Evolutionary conservation across 2,113 vertebrate genomes (phyloP).

Genomic region (Chaetorhynchus papuensis): DNA sequence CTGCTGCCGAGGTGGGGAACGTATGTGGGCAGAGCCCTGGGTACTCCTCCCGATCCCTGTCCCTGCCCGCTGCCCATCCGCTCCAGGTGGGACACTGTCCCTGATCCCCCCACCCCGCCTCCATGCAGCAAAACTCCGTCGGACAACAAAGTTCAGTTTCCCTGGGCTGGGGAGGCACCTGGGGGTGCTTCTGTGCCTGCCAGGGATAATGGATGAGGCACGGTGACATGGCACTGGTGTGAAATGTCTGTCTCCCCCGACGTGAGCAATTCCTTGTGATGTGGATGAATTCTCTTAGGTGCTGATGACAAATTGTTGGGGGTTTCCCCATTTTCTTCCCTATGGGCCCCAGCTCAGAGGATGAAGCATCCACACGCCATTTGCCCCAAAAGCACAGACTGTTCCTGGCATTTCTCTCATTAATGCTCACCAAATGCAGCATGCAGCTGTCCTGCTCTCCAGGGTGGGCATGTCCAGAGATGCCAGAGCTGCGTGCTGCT

Average conservation of each 20-base stretch:
- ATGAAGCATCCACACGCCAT: neutral
- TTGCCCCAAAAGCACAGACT: neutral
- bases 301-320: neutral
- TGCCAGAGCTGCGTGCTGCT: neutral
- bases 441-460: neutral
- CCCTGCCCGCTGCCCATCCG: neutral
- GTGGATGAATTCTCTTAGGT: neutral
- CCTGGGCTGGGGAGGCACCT: neutral
- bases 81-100: neutral
- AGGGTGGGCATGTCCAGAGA: neutral
- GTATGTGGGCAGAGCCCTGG: neutral
- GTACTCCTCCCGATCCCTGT: rapidly evolving
- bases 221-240: rapidly evolving
- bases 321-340: neutral
- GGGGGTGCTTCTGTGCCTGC: neutral
- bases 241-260: neutral
- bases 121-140: neutral
- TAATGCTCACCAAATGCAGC: neutral
- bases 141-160: rapidly evolving
- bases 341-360: neutral
- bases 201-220: neutral
- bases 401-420: neutral
- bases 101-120: rapidly evolving
- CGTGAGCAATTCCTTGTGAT: neutral
- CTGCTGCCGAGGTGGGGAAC: neutral